Percentiles rank a stretch among this genome's conserved stretches.
These are phyloP conservation scores for Dryadula phaetusa DNA, from an alignment of 2,888 invertebrate genomes.

Conservation along the genomic window DNA sequence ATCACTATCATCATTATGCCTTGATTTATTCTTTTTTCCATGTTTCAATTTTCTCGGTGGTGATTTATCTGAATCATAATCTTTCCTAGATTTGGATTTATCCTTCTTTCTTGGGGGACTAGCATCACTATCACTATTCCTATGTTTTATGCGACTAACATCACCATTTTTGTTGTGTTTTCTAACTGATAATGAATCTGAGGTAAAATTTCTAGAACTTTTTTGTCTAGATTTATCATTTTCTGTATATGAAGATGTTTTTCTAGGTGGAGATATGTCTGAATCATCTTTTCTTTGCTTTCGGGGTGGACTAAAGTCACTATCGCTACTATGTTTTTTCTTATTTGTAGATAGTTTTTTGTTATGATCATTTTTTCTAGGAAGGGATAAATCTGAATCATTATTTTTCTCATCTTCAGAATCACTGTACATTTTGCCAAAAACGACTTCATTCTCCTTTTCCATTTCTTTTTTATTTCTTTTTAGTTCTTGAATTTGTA, in stretches of 20 bases:
- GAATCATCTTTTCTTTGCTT: slow-evolving; percentile 52
- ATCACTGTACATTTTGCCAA: slow-evolving; percentile 81
- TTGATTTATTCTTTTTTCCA: slow-evolving; percentile 26
- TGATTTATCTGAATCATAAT: slow-evolving; percentile 50
- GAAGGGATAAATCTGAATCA: slow-evolving; percentile 59
- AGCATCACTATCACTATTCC: slow-evolving; percentile 6
- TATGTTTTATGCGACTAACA: slow-evolving; percentile 9
- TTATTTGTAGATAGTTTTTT: slow-evolving; percentile 28
- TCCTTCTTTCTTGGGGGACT: slow-evolving; percentile 15
- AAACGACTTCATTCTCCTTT: slow-evolving; percentile 75
- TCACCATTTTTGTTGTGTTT: not conserved
- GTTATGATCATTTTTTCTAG: slow-evolving; percentile 47
- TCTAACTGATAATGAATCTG: slow-evolving; percentile 1
- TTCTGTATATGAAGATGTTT: slow-evolving; percentile 17
- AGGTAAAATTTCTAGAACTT: not conserved
- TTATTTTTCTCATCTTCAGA: slow-evolving; percentile 73
- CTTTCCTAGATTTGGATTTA: not conserved
- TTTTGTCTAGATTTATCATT: not conserved
- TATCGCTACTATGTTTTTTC: slow-evolving; percentile 55
- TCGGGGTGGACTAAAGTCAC: slow-evolving; percentile 71
- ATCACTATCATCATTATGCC: slow-evolving; percentile 12
- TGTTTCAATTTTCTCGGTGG: slow-evolving; percentile 51
- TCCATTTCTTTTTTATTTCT: slow-evolving; percentile 65
- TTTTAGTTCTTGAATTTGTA: slow-evolving; percentile 75
- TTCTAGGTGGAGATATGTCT: slow-evolving; percentile 54